phyloP scores from a whole-genome alignment of 2,797 vertebrate genomes.

The Sebastes hopkinsi region DNA sequence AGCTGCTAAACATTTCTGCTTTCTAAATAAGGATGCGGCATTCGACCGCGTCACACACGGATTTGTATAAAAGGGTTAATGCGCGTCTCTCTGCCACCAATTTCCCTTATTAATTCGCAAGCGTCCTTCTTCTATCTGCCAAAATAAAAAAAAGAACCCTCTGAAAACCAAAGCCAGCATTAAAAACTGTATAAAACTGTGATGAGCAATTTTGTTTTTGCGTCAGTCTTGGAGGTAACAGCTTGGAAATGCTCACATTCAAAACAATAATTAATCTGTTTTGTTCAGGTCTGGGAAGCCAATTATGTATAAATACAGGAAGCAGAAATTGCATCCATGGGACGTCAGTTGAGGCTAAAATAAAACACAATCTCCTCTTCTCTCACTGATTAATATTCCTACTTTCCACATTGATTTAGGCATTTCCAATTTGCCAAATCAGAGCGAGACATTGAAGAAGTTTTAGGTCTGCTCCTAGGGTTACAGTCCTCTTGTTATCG shows the following conservation, averaged over 20 bases:
- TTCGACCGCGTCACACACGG: slow-evolving; percentile 19
- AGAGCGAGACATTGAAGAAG: not conserved
- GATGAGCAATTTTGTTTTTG: slow-evolving; percentile 34
- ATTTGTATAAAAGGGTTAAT: slow-evolving; percentile 48
- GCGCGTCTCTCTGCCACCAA: slow-evolving; percentile 21
- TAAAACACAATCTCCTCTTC: slow-evolving; percentile 3
- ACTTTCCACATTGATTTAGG: not conserved
- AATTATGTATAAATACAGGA: slow-evolving; percentile 42
- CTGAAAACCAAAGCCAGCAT: not conserved
- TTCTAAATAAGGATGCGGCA: slow-evolving; percentile 35
- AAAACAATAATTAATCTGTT: slow-evolving; percentile 45
- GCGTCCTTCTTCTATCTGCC: slow-evolving; percentile 4
- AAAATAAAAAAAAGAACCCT: not conserved
- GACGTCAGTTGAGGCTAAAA: slow-evolving; percentile 6
- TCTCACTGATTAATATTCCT: not conserved
- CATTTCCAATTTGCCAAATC: slow-evolving; percentile 12
- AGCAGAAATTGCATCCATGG: slow-evolving; percentile 15
- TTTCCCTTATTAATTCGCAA: slow-evolving; percentile 34
- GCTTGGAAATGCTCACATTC: slow-evolving; percentile 32
- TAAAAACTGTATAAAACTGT: slow-evolving; percentile 13
- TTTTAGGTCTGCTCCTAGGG: not conserved
- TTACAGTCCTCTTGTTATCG: not conserved
- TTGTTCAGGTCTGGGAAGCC: slow-evolving; percentile 17
- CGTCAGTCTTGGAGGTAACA: slow-evolving; percentile 5
- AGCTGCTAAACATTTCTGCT: slow-evolving; percentile 32